A percentile compares a stretch with the other conserved stretches of the same genome.
Conservation (phyloP, 2,797 vertebrate genomes). For the Mormyrops attenuatus region DNA sequence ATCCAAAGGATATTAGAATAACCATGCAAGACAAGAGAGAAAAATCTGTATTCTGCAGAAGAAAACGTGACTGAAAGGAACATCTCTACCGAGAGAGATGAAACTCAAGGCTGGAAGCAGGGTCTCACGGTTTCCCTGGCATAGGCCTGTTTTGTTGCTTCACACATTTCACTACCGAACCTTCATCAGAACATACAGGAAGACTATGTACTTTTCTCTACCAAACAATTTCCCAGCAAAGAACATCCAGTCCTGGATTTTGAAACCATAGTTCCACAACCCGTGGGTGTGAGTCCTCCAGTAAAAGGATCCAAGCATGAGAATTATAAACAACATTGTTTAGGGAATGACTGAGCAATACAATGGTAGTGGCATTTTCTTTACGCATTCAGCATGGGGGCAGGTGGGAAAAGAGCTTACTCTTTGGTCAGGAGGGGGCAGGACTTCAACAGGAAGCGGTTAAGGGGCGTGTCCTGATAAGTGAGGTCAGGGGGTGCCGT, state of each 20-base stretch:
- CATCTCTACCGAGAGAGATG: background rate
- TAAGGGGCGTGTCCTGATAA: constrained; percentile 79
- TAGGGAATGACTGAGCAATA: background rate
- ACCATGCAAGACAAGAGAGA: background rate
- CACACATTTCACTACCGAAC: background rate
- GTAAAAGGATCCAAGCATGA: background rate
- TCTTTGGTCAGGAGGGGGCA: constrained; percentile 88
- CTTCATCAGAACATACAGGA: background rate
- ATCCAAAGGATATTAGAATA: background rate
- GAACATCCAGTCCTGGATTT: background rate
- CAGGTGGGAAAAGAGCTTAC: constrained; percentile 63
- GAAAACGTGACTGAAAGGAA: background rate
- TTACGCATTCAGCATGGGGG: background rate
- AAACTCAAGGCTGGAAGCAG: background rate
- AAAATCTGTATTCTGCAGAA: background rate
- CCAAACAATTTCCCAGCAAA: background rate
- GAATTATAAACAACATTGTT: background rate
- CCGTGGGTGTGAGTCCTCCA: background rate
- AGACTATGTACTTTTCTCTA: background rate
- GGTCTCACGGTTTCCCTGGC: background rate
- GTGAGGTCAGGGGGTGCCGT: constrained; percentile 74
- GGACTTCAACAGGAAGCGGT: constrained; percentile 79
- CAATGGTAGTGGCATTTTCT: background rate
- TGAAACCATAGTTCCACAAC: background rate
- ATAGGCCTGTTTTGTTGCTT: background rate